Evolutionary conservation across 2,797 vertebrate species (phyloP), one percentile per base, ranked within the genome.

Genomic region (Pseudochromis fuscus): DNA sequence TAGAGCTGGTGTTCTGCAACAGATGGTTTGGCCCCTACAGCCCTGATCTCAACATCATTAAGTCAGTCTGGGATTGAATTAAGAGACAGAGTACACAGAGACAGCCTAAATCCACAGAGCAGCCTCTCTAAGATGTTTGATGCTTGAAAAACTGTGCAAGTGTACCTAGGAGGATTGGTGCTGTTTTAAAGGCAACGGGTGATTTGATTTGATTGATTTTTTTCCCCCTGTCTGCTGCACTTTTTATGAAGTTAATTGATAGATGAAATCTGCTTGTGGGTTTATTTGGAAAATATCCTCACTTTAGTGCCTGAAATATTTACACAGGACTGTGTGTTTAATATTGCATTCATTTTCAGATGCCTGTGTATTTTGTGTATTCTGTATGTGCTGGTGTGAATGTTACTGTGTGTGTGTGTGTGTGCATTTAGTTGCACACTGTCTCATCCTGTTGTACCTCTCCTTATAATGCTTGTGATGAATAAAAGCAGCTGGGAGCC

Each of bases 391-490:
- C 23, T 1, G 0, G 10, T 4, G 8, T 56, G 4, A n/a, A n/a
- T n/a, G n/a, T n/a, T n/a, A n/a, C n/a, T 33, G 60, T 6, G 1
- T 23, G 11, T 31, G 25, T 42, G 25, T 60, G 33, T 69, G 40
- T 35, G 27, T 38, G 31, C 19, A 70, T 58, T 19, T 18, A 42
- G n/a, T 28, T 77, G 48, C 35, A 70, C 45, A 55, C 76, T 58
- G 46, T 65, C 59, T 78, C 79, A 61, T 62, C 51, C 67, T 62
- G 57, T 51, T 76, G 72, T 79, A 69, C 51, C 45, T 58, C 58
- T 38, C 49, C 51, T 69, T n/a, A 45, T 74, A 68, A 48, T 84
- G 49, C 67, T 76, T 77, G 71, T 57, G 57, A 53, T 66, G 61
- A 77, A 81, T 72, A 63, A 78, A n/a, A 79, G 75, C 61, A 72